Base-by-base conservation (phyloP, 2,797 vertebrate species). In the Gymnoscopelus braueri region DNA sequence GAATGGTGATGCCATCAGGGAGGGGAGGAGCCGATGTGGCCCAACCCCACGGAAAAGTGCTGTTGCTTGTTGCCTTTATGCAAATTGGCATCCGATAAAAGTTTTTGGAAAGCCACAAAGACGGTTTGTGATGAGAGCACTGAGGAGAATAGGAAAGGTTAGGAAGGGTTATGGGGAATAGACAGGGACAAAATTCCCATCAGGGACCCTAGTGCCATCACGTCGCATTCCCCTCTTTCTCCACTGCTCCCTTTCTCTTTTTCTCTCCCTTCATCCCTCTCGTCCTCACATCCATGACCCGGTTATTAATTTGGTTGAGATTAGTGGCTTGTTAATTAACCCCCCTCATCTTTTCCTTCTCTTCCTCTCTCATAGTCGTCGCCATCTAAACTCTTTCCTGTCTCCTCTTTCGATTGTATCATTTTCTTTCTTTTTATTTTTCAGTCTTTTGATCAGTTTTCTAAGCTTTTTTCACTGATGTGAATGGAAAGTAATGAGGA, bases 51-150 rank as follows among this genome's bases (percentile, higher is more conserved):
- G 75, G 79, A 67, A 89, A 90, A 90, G 89, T 85, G 84, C 91
- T 88, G 87, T 90, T 89, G 90, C 92, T 93, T 93, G 91, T 92
- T 93, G 91, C 92, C 82, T 93, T 92, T 86, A 94, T 94, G 91
- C 90, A 94, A 94, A 95, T 92, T 92, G 91, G 90, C 91, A 84
- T 90, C 78, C 72, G 79, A 90, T 90, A 73, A 91, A 93, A 91
- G 85, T 84, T 91, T 78, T 73, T 73, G 63, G 39, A 7, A 69
- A 59, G 65, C 72, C 84, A 93, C 92, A 93, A 94, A 93, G 91
- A 85, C 84, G 74, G 86, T 86, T 89, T 94, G 93, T 93, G 90
- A 79, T 89, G 32, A 62, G 74, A 81, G 82, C 59, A 72, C 61
- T 35, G 83, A 59, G 87, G 70, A 86, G 89, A 91, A 91, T 89